Evolutionary conservation across 2,113 vertebrate species (phyloP).

Genomic region (Rhizomys pruinosus): DNA sequence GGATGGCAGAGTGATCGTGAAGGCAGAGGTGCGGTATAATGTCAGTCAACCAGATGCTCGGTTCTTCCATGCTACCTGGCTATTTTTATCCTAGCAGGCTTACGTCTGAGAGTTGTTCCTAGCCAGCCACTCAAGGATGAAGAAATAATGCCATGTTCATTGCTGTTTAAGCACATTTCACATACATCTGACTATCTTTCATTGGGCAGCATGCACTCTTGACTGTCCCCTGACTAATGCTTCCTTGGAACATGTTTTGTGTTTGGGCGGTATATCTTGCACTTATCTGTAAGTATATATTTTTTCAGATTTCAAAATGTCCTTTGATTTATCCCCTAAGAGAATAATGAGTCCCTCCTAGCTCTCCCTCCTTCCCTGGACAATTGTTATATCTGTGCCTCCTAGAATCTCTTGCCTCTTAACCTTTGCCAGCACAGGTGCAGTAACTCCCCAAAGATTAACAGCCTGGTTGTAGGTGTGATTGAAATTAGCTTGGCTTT

Average conservation of each 20-base stretch:
- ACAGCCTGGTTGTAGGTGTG: conserved; percentile 83
- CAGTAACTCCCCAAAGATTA: conserved; percentile 84
- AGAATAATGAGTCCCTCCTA: conserved; percentile 65
- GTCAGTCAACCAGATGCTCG: background rate
- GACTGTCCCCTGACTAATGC: background rate
- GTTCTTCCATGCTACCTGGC: background rate
- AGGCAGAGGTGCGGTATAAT: background rate
- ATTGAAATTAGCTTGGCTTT: conserved; percentile 80
- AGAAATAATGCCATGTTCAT: background rate
- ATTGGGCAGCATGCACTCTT: background rate
- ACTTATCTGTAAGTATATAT: background rate
- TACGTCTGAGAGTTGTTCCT: background rate
- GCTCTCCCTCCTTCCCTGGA: conserved; percentile 53
- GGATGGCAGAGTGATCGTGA: background rate
- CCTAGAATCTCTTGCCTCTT: conserved; percentile 71
- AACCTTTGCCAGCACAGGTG: conserved; percentile 83
- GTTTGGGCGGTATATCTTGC: background rate
- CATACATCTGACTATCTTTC: background rate
- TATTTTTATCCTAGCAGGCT: background rate
- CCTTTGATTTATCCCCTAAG: conserved; percentile 77
- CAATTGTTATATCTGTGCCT: conserved; percentile 67
- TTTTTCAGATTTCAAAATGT: conserved; percentile 67
- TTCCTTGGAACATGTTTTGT: conserved; percentile 2
- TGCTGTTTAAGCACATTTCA: background rate
- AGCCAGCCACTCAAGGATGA: background rate